Base-by-base conservation (phyloP, 2,888 invertebrate genomes). In the Ornithoptera alexandrae region DNA sequence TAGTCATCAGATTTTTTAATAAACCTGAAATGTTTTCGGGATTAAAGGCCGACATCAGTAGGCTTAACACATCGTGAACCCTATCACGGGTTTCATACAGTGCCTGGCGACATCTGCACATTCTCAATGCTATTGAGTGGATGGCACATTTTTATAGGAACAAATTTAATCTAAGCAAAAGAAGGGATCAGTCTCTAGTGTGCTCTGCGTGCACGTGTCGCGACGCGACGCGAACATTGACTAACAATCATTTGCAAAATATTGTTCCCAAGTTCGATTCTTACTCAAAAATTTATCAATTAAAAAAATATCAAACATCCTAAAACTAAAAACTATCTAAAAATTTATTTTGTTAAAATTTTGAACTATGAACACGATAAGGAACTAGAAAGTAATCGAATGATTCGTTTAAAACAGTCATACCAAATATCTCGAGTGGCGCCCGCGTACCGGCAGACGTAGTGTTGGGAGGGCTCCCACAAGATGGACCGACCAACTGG, bases 151-250 rank as follows among this genome's bases (percentile, higher is more conserved):
- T 91, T 88, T 89, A 88, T 88, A 86, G 85, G 89, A 88, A 84
- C 89, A 89, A 90, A 90, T 89, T 90, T 91, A 91, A 91, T 90
- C 89, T 88, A 87, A 89, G 87, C 87, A 87, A 81, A 84, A 83
- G 83, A 79, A 88, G 85, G 90, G 90, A 88, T 89, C 90, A 88
- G 89, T 89, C 90, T 89, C 89, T 76, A 77, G 88, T 87, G 89
- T 88, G 80, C 85, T 83, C 81, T 79, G 80, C 74, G 79, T 84
- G 86, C 88, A 90, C 89, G 88, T 89, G 87, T 85, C 78, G 72
- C 78, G 72, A 75, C 72, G 71, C 78, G 84, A 86, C 86, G 86
- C 86, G 88, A 83, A 84, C 84, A 80, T 82, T 81, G 82, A 77
- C 86, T 88, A 86, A 88, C 87, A 84, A 89, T 87, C 89, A 87